Percentiles rank a stretch among this genome's conserved stretches.
Evolutionary conservation across 2,113 vertebrate species (phyloP).

Genomic region (Ophthalmolycus amberensis): DNA sequence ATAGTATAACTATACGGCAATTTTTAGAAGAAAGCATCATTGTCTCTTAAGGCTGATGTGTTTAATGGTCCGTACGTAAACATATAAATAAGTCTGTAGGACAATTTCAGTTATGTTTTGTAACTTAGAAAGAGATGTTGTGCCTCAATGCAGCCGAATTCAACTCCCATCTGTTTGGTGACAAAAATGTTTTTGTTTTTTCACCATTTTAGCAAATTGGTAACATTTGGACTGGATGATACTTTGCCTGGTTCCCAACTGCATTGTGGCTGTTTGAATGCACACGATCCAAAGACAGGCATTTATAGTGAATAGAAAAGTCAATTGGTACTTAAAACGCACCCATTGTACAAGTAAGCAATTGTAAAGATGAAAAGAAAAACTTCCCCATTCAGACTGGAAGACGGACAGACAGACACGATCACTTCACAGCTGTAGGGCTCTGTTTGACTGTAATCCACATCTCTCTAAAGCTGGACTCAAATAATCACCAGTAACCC

Average conservation of each 20-base stretch:
- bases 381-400: not conserved
- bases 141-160: not conserved
- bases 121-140: not conserved
- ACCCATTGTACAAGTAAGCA: not conserved
- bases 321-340: not conserved
- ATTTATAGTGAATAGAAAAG: not conserved
- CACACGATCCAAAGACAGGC: not conserved
- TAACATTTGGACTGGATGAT: not conserved
- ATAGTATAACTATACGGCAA: not conserved
- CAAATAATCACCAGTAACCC: no score
- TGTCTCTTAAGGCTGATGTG: not conserved
- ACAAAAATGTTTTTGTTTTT: not conserved
- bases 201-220: not conserved
- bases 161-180: not conserved
- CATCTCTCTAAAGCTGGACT: not conserved
- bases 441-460: not conserved
- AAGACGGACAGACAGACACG: not conserved
- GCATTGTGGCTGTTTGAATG: not conserved
- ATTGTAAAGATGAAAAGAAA: not conserved
- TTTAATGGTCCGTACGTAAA: not conserved
- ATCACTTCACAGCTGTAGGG: not conserved
- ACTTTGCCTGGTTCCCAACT: not conserved
- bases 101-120: not conserved
- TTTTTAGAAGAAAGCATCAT: constrained; percentile 1
- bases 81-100: not conserved